Percentiles rank a stretch among this genome's conserved stretches.
phyloP scores from a whole-genome alignment of 53 echinoderm and acorn worm genomes.

The Holothuria scabra region DNA sequence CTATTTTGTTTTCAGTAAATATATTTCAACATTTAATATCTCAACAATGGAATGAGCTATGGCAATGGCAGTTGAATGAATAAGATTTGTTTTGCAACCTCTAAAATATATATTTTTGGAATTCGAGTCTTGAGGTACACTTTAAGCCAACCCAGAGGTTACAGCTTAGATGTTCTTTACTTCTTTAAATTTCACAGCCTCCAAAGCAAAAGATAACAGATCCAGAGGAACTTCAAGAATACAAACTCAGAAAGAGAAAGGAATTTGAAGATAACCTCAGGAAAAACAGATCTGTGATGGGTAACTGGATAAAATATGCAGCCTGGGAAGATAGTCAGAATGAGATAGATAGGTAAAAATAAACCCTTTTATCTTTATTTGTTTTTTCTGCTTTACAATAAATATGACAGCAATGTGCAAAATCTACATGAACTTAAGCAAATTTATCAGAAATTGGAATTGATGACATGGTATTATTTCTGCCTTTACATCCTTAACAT shows the following conservation, averaged over 20 bases:
- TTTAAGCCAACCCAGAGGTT: no score
- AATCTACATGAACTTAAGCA: not conserved
- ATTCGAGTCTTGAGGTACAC: no score
- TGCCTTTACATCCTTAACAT: no score
- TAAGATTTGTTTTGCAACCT: no score
- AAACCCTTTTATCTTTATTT: not conserved
- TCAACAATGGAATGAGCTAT: no score
- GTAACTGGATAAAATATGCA: constrained; percentile 99
- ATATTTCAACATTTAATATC: no score
- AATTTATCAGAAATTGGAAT: not conserved
- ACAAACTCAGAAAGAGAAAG: constrained; percentile 91
- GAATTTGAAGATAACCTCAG: constrained; percentile 99
- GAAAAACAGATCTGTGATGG: constrained; percentile 78
- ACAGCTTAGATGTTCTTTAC: no score
- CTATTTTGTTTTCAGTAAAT: no score
- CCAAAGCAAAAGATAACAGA: constrained; percentile 99
- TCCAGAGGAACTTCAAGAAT: constrained; percentile 95
- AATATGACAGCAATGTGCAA: not conserved
- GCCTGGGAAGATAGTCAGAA: constrained; percentile 95
- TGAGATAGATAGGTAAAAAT: constrained; percentile 94
- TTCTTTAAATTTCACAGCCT: constrained; percentile 61
- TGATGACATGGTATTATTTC: not conserved
- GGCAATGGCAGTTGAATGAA: no score
- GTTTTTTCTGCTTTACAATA: not conserved
- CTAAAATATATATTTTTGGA: no score